A percentile compares a stretch with the other conserved stretches of the same genome.
Evolutionary conservation across 2,888 invertebrate species (phyloP).

Genomic region (Drosophila maculinotata): DNA sequence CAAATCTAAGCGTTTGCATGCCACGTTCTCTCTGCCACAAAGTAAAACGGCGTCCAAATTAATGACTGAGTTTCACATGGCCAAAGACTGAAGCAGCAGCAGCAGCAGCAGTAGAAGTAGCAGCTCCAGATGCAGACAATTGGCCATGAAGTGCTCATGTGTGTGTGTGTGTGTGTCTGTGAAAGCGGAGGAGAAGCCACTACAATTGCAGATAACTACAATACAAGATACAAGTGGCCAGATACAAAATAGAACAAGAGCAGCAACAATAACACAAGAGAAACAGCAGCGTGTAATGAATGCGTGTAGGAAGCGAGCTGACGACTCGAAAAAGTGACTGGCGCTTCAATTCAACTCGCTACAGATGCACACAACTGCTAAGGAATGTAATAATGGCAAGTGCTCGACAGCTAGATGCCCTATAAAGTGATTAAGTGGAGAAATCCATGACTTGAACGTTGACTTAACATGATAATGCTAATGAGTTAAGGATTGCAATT

Average conservation of each 20-base stretch:
- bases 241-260: slow-evolving; percentile 67
- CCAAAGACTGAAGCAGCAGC: slow-evolving; percentile 9
- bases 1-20: slow-evolving; percentile 46
- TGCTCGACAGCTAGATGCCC: slow-evolving; percentile 21
- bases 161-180: slow-evolving; percentile 29
- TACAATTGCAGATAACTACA: slow-evolving; percentile 57
- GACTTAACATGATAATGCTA: too few species aligned
- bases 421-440: background rate
- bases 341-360: slow-evolving; percentile 41
- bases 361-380: slow-evolving; percentile 6
- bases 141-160: slow-evolving; percentile 62
- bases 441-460: too few species aligned
- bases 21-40: slow-evolving; percentile 24
- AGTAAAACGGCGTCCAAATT: slow-evolving; percentile 71
- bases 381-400: slow-evolving; percentile 9
- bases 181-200: slow-evolving; percentile 60
- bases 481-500: too few species aligned
- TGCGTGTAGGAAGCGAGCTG: slow-evolving; percentile 55
- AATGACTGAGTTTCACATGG: slow-evolving; percentile 76
- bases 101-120: slow-evolving; percentile 1
- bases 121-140: slow-evolving; percentile 59
- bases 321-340: slow-evolving; percentile 24
- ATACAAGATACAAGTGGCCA: slow-evolving; percentile 75
- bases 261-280: slow-evolving; percentile 31
- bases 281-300: slow-evolving; percentile 47